Percentiles rank a stretch among this genome's conserved stretches.
phyloP scores from a whole-genome alignment of 2,888 invertebrate genomes.

The Luperina nickerlii region DNA sequence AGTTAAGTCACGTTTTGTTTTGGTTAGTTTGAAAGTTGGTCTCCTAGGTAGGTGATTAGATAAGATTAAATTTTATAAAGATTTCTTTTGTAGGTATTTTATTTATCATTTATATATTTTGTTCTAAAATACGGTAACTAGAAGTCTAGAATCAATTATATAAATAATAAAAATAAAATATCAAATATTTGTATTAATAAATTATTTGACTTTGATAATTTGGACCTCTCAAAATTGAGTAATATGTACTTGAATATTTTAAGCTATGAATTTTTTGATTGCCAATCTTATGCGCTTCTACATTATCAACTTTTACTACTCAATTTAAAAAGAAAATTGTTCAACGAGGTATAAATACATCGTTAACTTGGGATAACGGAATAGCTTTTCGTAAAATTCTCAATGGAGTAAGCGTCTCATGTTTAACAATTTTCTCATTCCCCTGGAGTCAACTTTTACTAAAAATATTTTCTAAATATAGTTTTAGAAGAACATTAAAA shows the following conservation, averaged over 20 bases:
- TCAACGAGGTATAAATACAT: conserved; percentile 38
- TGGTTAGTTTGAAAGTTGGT: conserved; percentile 32
- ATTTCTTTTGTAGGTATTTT: not conserved
- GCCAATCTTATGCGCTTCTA: conserved; percentile 23
- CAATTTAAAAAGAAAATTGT: conserved; percentile 35
- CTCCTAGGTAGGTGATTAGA: conserved; percentile 20
- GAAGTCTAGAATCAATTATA: too few relatives aligned
- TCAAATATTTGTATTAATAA: too few relatives aligned
- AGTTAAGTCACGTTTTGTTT: conserved; percentile 57
- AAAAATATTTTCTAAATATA: not conserved
- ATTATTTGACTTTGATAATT: too few relatives aligned
- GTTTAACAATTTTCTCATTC: conserved; percentile 40
- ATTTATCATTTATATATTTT: not conserved
- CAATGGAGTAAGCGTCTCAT: conserved; percentile 36
- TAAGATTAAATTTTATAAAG: conserved; percentile 3
- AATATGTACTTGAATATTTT: not conserved
- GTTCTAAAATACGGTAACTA: too few relatives aligned
- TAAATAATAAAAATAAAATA: too few relatives aligned
- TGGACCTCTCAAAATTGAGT: not conserved
- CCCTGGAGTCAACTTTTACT: conserved; percentile 14
- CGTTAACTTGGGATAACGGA: conserved; percentile 45
- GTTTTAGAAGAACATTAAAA: not conserved
- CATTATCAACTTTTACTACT: conserved; percentile 29
- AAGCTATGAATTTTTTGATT: not conserved
- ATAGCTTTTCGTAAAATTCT: conserved; percentile 46